Evolutionary conservation across 2,888 invertebrate genomes (phyloP), one percentile per base, ranked within the genome.

Genomic region (Chrysomela aeneicollis): DNA sequence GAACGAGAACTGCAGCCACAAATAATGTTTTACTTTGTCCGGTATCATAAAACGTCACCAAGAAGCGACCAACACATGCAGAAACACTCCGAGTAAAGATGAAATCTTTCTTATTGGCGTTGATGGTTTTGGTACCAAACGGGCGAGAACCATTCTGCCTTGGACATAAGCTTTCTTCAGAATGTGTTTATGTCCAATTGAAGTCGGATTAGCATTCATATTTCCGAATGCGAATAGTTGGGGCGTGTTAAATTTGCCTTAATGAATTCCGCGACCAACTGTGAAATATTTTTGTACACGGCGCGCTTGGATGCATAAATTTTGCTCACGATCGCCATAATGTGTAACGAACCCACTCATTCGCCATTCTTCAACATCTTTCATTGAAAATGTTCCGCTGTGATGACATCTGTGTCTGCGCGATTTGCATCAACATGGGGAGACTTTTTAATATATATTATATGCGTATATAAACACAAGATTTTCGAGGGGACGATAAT

Each of bases 241-340:
- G 76, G 77, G 75, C 77, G 77, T 79, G 78, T 77, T 76, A 77
- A 76, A 78, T 78, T 78, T 77, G 72, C 74, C 74, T 76, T 78
- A 78, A 78, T 79, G 79, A 79, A 79, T 78, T 79, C 77, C 64
- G 74, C 74, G 73, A 75, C 78, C 79, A 79, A 77, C 78, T 78
- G 78, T 72, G 77, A 75, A 76, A 74, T 76, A 73, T 78, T 77
- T 77, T 78, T 78, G 73, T 77, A 74, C 75, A 73, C 65, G 75
- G 69, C 71, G 72, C 74, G 75, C 73, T 72, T 70, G 68, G 67
- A 71, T 70, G 75, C 75, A 76, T 76, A 76, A 76, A 76, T 76
- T 75, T 74, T 64, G 73, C 71, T 64, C 68, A 67, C 63, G 68
- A 70, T 68, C 70, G 67, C 70, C 72, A 53, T 42, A 42, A 42